A percentile compares a stretch with the other conserved stretches of the same genome.
These are phyloP conservation scores for Apodemia zela DNA, from an alignment of 2,888 invertebrate species.

Conservation along the genomic window DNA sequence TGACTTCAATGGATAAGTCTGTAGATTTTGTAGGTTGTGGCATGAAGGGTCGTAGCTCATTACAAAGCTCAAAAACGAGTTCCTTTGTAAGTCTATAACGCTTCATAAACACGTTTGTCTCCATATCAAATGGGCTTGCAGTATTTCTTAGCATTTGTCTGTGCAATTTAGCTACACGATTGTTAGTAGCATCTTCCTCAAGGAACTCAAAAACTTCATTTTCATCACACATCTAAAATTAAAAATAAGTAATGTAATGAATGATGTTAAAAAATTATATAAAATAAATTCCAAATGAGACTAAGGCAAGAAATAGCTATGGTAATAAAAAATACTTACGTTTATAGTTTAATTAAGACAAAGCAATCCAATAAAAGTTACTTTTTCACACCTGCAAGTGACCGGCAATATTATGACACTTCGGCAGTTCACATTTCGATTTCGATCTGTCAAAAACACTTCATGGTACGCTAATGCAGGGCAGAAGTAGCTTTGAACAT, in stretches of 20 bases:
- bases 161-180: background rate
- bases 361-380: too few species aligned
- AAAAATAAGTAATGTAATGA: background rate
- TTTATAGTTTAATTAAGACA: too few species aligned
- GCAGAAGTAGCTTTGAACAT: background rate
- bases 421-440: background rate
- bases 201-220: background rate
- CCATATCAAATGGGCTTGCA: background rate
- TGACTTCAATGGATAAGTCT: slow-evolving; percentile 17
- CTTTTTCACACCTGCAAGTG: too few species aligned
- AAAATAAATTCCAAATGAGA: too few species aligned
- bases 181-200: background rate
- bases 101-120: background rate
- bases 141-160: background rate
- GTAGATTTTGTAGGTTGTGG: slow-evolving; percentile 5
- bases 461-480: background rate
- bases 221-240: background rate
- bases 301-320: too few species aligned
- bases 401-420: too few species aligned
- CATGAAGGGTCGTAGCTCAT: slow-evolving; percentile 18
- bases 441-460: background rate
- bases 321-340: too few species aligned
- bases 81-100: slow-evolving; percentile 14
- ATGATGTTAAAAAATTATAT: too few species aligned
- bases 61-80: slow-evolving; percentile 12